Conservation (phyloP, 2,113 vertebrate species). For the Heliornis fulica region DNA sequence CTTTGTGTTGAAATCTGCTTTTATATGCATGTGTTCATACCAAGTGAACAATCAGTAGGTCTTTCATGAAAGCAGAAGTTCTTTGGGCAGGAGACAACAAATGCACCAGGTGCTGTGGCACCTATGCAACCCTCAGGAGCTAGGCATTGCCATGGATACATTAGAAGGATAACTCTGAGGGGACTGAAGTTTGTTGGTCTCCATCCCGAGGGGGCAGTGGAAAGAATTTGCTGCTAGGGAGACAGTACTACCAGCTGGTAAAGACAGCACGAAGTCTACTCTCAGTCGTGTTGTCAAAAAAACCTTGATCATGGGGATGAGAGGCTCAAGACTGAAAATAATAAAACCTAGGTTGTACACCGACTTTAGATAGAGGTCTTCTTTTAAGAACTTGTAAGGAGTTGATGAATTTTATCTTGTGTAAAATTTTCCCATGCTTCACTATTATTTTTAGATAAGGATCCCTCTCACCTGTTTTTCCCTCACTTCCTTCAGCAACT, state of each 20-base stretch:
- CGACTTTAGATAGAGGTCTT: background rate
- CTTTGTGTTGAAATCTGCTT: background rate
- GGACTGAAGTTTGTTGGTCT: background rate
- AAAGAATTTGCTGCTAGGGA: background rate
- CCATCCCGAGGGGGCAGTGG: background rate
- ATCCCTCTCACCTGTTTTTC: background rate
- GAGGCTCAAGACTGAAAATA: background rate
- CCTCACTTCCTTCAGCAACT: background rate
- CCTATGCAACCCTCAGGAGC: background rate
- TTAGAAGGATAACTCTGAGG: background rate
- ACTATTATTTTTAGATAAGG: background rate
- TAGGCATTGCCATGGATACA: rapidly evolving
- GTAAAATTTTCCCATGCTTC: background rate
- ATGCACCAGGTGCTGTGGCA: background rate
- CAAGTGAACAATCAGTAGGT: background rate
- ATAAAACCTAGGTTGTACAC: background rate
- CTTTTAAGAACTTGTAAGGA: background rate
- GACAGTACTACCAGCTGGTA: background rate
- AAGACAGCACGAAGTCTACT: background rate
- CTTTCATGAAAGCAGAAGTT: background rate
- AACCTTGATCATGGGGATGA: background rate
- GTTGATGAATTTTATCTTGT: background rate
- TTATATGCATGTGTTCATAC: background rate
- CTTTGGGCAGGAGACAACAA: background rate
- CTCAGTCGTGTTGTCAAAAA: background rate